phyloP scores from a whole-genome alignment of 1,140 invertebrate species.

The Aphidius gifuensis region DNA sequence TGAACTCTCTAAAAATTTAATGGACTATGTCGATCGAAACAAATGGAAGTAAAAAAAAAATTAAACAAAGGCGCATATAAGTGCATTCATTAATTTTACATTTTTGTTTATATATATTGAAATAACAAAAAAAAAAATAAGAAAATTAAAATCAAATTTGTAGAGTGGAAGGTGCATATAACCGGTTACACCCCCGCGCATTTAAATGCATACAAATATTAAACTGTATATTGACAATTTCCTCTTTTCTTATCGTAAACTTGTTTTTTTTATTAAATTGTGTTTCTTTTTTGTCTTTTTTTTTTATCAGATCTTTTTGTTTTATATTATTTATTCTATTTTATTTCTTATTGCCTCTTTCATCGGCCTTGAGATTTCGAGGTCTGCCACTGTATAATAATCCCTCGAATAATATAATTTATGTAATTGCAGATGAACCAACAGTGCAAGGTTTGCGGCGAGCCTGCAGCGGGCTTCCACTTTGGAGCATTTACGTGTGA shows the following conservation, averaged over 20 bases:
- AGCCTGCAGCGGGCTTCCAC: conserved; percentile 83
- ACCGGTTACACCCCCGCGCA: conserved; percentile 31
- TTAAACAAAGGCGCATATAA: no score
- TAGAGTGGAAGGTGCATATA: conserved; percentile 16
- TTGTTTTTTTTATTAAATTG: background rate
- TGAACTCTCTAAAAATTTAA: background rate
- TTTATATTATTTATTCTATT: background rate
- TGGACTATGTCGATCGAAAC: background rate
- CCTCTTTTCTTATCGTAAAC: background rate
- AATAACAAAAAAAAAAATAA: background rate
- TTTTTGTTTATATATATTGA: no score
- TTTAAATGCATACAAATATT: no score
- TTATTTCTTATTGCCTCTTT: background rate
- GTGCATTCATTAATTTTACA: background rate
- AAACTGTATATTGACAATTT: background rate
- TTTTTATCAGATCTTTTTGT: background rate
- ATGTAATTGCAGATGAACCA: conserved; percentile 72
- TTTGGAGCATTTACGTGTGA: conserved; percentile 90
- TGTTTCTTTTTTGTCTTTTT: conserved; percentile 7
- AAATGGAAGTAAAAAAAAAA: background rate
- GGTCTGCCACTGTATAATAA: conserved; percentile 23
- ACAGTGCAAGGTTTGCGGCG: conserved; percentile 79
- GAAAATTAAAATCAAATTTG: conserved; percentile 7
- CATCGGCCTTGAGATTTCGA: conserved; percentile 16
- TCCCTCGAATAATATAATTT: conserved; percentile 36